Percentiles rank a stretch among this genome's conserved stretches.
Evolutionary conservation across 2,797 vertebrate genomes (phyloP).

Genomic region (Acrocephalus scirpaceus): DNA sequence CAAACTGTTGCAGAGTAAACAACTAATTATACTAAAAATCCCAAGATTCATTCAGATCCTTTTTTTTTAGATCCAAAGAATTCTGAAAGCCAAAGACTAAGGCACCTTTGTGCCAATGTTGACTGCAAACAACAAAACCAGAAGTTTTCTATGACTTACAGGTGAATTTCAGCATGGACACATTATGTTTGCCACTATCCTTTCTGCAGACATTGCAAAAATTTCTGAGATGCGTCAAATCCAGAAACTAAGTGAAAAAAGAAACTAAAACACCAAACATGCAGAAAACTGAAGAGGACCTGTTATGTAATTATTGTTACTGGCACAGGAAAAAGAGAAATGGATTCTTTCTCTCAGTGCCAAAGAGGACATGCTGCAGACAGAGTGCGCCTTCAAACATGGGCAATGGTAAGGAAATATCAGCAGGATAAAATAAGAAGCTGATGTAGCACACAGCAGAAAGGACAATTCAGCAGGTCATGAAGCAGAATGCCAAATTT

Average conservation of each 20-base stretch:
- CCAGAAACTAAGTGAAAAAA: neutral
- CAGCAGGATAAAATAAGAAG: neutral
- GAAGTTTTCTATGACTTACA: neutral
- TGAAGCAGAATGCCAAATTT: neutral
- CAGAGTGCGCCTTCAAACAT: neutral
- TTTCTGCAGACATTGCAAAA: neutral
- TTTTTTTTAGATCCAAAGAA: neutral
- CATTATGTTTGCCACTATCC: rapidly evolving
- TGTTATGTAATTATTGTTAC: neutral
- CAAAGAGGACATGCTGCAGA: neutral
- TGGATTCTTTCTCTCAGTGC: neutral
- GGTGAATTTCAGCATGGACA: neutral
- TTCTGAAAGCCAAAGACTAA: neutral
- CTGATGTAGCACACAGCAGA: neutral
- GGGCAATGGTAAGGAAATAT: neutral
- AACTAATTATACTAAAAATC: neutral
- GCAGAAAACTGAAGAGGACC: neutral
- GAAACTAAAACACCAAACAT: neutral
- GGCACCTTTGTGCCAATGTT: rapidly evolving
- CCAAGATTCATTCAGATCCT: neutral
- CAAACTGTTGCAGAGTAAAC: neutral
- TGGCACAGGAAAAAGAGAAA: neutral
- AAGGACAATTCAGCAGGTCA: neutral
- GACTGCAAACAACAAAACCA: neutral
- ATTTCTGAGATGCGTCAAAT: neutral